These are phyloP conservation scores for Rhea pennata DNA, from an alignment of 2,113 vertebrate genomes.

Conservation along the genomic window DNA sequence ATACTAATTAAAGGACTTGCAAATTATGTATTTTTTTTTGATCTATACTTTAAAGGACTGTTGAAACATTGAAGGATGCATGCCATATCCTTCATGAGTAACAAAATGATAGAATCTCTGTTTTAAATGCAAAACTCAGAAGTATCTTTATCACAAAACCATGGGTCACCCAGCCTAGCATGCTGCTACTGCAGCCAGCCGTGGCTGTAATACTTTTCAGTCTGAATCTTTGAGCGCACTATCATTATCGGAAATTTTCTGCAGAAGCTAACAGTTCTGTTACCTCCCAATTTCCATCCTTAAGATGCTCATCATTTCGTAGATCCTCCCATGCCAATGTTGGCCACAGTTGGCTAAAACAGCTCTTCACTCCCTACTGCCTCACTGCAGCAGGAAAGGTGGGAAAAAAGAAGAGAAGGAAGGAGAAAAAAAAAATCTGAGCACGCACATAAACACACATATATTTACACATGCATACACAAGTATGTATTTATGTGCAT, in stretches of 20 bases:
- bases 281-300: neutral
- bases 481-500: neutral
- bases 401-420: neutral
- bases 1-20: neutral
- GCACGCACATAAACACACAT: neutral
- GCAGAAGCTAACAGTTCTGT: neutral
- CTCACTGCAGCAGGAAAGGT: neutral
- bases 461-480: neutral
- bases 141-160: neutral
- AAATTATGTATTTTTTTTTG: neutral
- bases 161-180: fast-evolving
- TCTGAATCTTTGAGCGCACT: neutral
- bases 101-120: neutral
- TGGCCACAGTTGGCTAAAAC: neutral
- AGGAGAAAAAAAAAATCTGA: neutral
- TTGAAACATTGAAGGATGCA: neutral
- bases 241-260: neutral
- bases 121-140: neutral
- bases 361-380: neutral
- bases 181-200: neutral
- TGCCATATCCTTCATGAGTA: neutral
- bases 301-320: neutral
- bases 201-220: neutral
- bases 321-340: neutral
- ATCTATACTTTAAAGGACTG: neutral